Base-by-base conservation (phyloP, 2,113 vertebrate species). In the Nothoprocta perdicaria region DNA sequence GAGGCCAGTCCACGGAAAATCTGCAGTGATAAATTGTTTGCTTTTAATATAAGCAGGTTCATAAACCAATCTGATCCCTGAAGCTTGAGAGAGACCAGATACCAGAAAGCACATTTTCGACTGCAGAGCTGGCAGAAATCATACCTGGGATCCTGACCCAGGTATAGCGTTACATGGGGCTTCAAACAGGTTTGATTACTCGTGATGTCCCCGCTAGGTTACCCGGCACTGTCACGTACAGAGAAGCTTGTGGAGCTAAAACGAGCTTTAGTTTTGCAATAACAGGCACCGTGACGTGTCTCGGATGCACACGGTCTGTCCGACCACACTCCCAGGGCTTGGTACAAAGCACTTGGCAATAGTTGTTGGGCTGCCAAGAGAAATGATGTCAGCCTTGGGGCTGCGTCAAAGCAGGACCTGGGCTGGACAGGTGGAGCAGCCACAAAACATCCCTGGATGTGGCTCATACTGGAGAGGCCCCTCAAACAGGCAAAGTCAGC, bases 21-120 rank as follows among this genome's bases (percentile, higher is more conserved):
- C 65, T 5, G 0, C 76, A 61, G 55, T 94, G 95, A 93, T 91
- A 89, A 91, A 96, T 91, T 92, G 94, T 96, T 96, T 96, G 95
- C 73, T 92, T 77, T 86, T 96, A 91, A 79, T 62, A 96, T 95
- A 96, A 96, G 94, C 96, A 95, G 80, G 85, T 88, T 94, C 94
- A 95, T 96, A 96, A 96, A 96, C 96, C 92, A 93, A 76, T 89
- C 82, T 95, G 89, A 94, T 92, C 94, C 69, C 61, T 80, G 87
- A 89, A 83, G 89, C 66, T 66, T 96, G 94, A 96, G 33, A 89
- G 76, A 96, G 89, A 91, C 89, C 96, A 96, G 96, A 96, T 50
- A 95, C 82, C 87, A 87, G 66, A 78, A 83, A 84, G 89, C 73
- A 45, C 58, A 66, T 76, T 86, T 95, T 67, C 89, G 92, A 85